Evolutionary conservation across 2,113 vertebrate species (phyloP).

Genomic region (Microtus pennsylvanicus): DNA sequence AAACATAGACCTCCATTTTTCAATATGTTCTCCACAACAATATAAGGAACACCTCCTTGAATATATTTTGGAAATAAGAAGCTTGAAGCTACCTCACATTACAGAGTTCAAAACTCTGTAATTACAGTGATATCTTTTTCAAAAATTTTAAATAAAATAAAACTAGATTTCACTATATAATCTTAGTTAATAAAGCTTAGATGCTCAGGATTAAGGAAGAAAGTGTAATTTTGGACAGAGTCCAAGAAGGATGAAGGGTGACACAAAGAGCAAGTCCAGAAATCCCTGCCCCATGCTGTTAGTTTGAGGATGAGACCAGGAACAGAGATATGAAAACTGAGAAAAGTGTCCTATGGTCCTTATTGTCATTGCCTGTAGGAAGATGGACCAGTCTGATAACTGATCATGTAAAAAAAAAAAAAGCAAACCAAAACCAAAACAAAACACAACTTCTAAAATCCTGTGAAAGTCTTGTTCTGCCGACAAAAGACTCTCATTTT

Average conservation of each 20-base stretch:
- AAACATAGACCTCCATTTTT: not conserved
- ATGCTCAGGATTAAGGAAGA: not conserved
- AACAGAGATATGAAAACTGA: not conserved
- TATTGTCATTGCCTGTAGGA: too few relatives aligned
- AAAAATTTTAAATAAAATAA: not conserved
- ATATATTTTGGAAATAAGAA: not conserved
- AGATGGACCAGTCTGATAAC: not conserved
- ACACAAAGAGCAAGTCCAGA: not conserved
- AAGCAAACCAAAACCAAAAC: not conserved
- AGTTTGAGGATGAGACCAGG: not conserved
- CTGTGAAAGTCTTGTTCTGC: not conserved
- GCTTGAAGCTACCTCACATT: not conserved
- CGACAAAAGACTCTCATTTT: not conserved
- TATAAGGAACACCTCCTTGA: not conserved
- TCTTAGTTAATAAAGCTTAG: not conserved
- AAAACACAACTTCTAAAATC: not conserved
- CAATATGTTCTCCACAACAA: not conserved
- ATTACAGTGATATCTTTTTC: not conserved
- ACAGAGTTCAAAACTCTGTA: not conserved
- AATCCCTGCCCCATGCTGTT: not conserved
- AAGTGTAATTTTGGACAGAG: not conserved
- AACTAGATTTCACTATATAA: not conserved
- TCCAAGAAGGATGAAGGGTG: rapidly evolving
- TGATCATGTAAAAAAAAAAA: not conserved
- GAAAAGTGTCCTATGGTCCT: not conserved